phyloP scores from a whole-genome alignment of 2,797 vertebrate genomes.

The Crax fasciolata region DNA sequence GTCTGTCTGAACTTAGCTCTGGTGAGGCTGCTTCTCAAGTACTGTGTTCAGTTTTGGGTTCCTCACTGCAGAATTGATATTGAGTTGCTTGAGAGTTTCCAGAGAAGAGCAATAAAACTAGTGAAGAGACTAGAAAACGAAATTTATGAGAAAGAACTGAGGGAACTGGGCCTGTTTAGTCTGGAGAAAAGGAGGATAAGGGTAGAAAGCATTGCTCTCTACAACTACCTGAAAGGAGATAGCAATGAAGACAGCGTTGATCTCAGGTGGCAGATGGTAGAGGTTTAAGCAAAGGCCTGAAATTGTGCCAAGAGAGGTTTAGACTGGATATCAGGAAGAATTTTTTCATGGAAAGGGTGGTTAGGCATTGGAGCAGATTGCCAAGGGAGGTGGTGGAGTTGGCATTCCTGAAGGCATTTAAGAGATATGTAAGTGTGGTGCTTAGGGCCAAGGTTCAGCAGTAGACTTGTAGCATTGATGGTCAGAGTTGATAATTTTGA shows the following conservation, averaged over 20 bases:
- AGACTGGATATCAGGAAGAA: too few species aligned
- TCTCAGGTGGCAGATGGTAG: too few species aligned
- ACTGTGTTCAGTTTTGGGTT: not conserved
- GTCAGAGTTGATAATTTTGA: not conserved
- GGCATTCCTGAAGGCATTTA: not conserved
- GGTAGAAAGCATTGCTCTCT: not conserved
- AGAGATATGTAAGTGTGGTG: not conserved
- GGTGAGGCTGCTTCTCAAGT: not conserved
- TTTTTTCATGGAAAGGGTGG: too few species aligned
- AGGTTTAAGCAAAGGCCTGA: too few species aligned
- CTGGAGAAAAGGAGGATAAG: not conserved
- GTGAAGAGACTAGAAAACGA: not conserved
- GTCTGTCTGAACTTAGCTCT: not conserved
- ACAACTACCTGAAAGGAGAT: not conserved
- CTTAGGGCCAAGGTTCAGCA: not conserved
- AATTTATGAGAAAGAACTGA: not conserved
- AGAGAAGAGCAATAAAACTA: not conserved
- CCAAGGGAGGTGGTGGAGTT: not conserved
- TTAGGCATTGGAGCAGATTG: not conserved
- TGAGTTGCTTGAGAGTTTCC: not conserved
- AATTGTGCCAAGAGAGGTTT: too few species aligned
- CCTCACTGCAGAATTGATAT: not conserved
- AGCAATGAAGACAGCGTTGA: too few species aligned
- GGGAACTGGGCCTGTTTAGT: not conserved
- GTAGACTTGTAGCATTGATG: not conserved